Percentiles rank a stretch among this genome's conserved stretches.
phyloP scores from a whole-genome alignment of 2,113 vertebrate species.

The Dicaeum eximium region DNA sequence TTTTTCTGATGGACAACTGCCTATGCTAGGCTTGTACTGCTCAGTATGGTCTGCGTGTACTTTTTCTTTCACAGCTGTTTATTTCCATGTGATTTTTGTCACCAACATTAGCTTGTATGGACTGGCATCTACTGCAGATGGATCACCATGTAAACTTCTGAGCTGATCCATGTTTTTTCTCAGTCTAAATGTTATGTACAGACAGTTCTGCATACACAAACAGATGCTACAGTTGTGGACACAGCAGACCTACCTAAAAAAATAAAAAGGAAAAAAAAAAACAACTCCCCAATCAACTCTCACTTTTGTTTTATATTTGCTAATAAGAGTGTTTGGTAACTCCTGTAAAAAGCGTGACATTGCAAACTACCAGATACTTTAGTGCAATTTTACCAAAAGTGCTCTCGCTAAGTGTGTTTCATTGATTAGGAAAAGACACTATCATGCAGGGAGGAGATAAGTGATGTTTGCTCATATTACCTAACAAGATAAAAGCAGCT shows the following conservation, averaged over 20 bases:
- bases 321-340: not conserved
- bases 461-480: not conserved
- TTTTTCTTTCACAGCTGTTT: not conserved
- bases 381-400: not conserved
- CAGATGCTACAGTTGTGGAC: not conserved
- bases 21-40: not conserved
- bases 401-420: not conserved
- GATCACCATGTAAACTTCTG: not conserved
- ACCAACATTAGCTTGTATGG: not conserved
- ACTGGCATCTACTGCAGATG: not conserved
- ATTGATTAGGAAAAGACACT: slow-evolving; percentile 29
- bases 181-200: not conserved
- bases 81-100: not conserved
- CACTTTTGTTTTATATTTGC: not conserved
- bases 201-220: not conserved
- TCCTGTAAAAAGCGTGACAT: not conserved
- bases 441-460: not conserved
- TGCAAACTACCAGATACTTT: not conserved
- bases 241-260: not conserved
- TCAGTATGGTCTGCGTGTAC: not conserved
- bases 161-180: not conserved
- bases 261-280: no score
- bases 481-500: not conserved
- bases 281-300: not conserved
- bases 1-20: not conserved